phyloP scores from a whole-genome alignment of 2,888 invertebrate species.

The Limenitis camilla region DNA sequence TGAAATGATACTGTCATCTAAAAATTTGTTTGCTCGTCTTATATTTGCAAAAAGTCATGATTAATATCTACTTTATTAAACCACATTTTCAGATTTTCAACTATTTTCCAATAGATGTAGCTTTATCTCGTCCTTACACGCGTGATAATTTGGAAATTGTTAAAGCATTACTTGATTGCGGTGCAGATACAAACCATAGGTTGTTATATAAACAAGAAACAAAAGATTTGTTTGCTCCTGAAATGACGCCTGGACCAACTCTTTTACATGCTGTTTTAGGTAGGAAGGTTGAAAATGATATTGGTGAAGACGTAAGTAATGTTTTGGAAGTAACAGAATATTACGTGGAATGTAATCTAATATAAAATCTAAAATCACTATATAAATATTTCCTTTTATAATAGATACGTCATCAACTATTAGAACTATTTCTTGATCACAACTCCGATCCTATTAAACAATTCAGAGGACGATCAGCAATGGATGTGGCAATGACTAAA shows the following conservation, averaged over 20 bases:
- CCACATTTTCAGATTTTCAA: conserved; percentile 34
- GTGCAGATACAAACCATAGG: conserved; percentile 40
- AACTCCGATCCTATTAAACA: conserved; percentile 39
- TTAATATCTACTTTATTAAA: not conserved
- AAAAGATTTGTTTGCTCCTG: conserved; percentile 10
- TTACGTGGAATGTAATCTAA: no score
- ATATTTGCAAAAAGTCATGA: no score
- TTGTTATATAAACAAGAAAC: conserved; percentile 24
- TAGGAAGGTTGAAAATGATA: conserved; percentile 35
- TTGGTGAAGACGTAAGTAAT: conserved; percentile 39
- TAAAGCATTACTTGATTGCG: conserved; percentile 42
- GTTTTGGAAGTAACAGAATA: not conserved
- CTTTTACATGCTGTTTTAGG: conserved; percentile 50
- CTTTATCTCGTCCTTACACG: conserved; percentile 42
- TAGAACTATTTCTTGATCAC: conserved; percentile 48
- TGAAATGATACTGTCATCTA: not conserved
- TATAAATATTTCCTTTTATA: conserved; percentile 8
- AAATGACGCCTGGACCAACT: conserved; percentile 42
- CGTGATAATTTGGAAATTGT: conserved; percentile 41
- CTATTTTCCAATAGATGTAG: conserved; percentile 49
- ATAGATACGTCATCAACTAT: conserved; percentile 39
- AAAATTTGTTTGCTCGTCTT: no score
- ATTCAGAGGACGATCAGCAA: conserved; percentile 46
- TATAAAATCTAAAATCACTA: no score
- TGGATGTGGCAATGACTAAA: conserved; percentile 45